Base-by-base conservation (phyloP, 2,797 vertebrate species). In the Acanthiza pusilla region DNA sequence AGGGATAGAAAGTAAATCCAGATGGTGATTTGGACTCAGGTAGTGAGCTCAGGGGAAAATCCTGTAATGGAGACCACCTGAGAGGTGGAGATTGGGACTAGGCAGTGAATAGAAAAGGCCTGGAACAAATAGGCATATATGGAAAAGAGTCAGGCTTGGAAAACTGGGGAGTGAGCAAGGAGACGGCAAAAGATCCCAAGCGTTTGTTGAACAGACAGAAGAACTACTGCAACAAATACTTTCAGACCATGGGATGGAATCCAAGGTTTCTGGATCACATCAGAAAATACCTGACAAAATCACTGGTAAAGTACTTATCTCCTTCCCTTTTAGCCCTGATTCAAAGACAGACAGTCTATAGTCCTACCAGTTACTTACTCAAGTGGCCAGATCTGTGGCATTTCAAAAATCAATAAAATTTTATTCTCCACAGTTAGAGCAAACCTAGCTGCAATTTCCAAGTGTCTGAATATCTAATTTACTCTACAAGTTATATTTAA, bases 241-340 rank as follows among this genome's bases (percentile, higher is more conserved):
- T 94, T 57, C 75, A 93, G 75, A 57, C 17, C n/a, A 57, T 26
- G 42, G 72, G 89, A 92, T 32, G 58, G 70, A 92, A 89, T 85
- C 73, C 94, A 96, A 83, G 26, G 11, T 89, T 93, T 88, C 91
- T 94, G 89, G 76, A 91, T 72, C 82, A 51, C 77, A 86, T 78
- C 61, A 94, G 66, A 92, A 88, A 95, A 88, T 75, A 96, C 58
- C 54, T 94, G 72, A 85, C 16, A 80, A 86, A 94, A 57, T 16
- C 65, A 78, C 65, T 84, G 79, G 68, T 53, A 83, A 94, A 85
- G n/a, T 83, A 91, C 65, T 85, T 5, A 23, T 89, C 83, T 92
- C 78, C 54, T 83, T 95, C 34, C 26, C 30, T 80, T 89, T 80
- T 57, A 83, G 53, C 23, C 57, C 42, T n/a, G 40, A 77, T 47